Base-by-base conservation (phyloP, 2,113 vertebrate genomes). In the Benitochromis conjunctus region DNA sequence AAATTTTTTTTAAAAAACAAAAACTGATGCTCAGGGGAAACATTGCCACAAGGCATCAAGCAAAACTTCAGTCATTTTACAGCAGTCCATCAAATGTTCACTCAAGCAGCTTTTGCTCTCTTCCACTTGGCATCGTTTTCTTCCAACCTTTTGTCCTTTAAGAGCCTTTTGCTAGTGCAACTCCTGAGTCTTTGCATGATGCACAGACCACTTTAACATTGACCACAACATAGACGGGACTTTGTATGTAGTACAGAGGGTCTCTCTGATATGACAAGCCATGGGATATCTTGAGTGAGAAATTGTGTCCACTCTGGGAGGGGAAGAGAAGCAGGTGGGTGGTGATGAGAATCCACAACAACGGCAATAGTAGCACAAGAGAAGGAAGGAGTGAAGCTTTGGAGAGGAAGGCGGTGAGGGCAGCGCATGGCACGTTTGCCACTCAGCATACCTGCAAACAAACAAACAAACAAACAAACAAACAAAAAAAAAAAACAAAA, bases 391-490 rank as follows among this genome's bases (percentile, higher is more conserved):
- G 83, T 78, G 87, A 74, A 56, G 85, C n/a, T 26, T 6, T 4
- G 58, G 56, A 43, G 7, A 66, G 60, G 48, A 53, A 56, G 57
- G 54, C 8, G 7, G n/a, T n/a, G n/a, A 46, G 58, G 54, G 46
- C 7, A 1, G 34, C 38, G 12, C 4, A 0, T 24, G 11, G 21
- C 21, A 18, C 21, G 46, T 16, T 54, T 34, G 56, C 29, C 58
- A 21, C 93, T 96, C 95, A 96, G 92, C 96, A 96, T n/a, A 96
- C 96, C 96, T 96, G 89, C 26, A 84, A 6, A 83, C 6, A 19
- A 31, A 69, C 56, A 43, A 51, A 57, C 38, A 87, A 62, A n/a
- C n/a, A n/a, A n/a, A n/a, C n/a, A n/a, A n/a, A n/a, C n/a, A n/a
- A n/a, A n/a, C n/a, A n/a, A n/a, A n/a, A n/a, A n/a, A n/a, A n/a